Evolutionary conservation across 2,113 vertebrate species (phyloP).

Genomic region (Acrocephalus arundinaceus): DNA sequence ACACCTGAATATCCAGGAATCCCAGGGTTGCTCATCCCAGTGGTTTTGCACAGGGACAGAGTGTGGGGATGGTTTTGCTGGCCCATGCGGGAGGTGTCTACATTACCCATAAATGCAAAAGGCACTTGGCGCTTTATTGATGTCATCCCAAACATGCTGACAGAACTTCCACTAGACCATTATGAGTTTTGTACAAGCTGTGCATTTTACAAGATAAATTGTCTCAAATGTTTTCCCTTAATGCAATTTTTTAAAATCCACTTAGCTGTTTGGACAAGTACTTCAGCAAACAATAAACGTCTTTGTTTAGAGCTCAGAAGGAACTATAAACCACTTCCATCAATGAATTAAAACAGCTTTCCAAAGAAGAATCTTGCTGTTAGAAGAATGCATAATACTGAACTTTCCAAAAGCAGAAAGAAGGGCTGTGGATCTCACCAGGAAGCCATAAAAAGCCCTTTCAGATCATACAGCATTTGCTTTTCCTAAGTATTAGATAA

Average conservation of each 20-base stretch:
- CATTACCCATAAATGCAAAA: neutral
- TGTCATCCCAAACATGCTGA: constrained; percentile 11
- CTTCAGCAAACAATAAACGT: constrained; percentile 14
- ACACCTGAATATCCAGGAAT: neutral
- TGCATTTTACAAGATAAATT: neutral
- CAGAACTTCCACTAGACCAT: neutral
- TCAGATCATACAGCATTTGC: neutral
- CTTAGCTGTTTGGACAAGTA: constrained; percentile 22
- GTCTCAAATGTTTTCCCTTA: neutral
- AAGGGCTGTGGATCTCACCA: neutral
- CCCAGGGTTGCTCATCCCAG: neutral
- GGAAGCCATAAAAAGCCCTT: neutral
- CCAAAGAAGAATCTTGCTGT: neutral
- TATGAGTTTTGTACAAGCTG: neutral
- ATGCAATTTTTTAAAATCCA: constrained; percentile 18
- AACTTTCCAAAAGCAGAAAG: neutral
- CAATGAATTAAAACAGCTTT: neutral
- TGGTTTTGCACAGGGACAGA: neutral
- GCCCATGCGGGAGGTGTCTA: neutral
- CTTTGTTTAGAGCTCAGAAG: constrained; percentile 4
- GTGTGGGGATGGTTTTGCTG: neutral
- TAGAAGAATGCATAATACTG: neutral
- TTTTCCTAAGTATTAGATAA: neutral
- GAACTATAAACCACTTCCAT: constrained; percentile 31
- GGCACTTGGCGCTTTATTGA: neutral